Evolutionary conservation across 2,888 invertebrate genomes (phyloP).

Genomic region (Drosophila borealis): DNA sequence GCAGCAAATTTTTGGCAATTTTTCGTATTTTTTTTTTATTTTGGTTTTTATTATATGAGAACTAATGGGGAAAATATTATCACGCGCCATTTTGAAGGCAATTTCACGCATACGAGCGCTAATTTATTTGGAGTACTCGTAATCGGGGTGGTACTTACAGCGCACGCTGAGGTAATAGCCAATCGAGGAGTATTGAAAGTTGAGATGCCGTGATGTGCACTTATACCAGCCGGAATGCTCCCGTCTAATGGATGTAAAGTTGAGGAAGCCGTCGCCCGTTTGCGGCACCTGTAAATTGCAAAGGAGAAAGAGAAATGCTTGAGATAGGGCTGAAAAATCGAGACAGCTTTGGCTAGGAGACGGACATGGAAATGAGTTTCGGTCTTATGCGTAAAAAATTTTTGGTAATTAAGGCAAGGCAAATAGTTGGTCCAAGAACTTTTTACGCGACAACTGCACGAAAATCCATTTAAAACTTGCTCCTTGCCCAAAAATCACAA

Average conservation of each 20-base stretch:
- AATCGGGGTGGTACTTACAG: slow-evolving; percentile 88
- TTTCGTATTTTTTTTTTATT: slow-evolving; percentile 18
- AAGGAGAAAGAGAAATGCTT: not conserved
- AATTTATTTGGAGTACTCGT: slow-evolving; percentile 40
- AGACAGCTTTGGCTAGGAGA: slow-evolving; percentile 26
- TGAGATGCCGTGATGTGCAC: slow-evolving; percentile 93
- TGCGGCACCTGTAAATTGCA: slow-evolving; percentile 86
- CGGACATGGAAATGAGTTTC: slow-evolving; percentile 48
- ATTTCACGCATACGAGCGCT: slow-evolving; percentile 75
- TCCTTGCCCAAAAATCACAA: slow-evolving; percentile 69
- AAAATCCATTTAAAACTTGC: slow-evolving; percentile 80
- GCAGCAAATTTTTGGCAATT: slow-evolving; percentile 50
- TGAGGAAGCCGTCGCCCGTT: slow-evolving; percentile 92
- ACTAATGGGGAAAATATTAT: slow-evolving; percentile 80
- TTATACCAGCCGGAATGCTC: slow-evolving; percentile 97
- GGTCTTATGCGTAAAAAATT: slow-evolving; percentile 78
- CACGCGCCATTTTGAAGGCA: slow-evolving; percentile 74
- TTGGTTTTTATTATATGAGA: slow-evolving; percentile 51
- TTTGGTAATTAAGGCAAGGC: slow-evolving; percentile 77
- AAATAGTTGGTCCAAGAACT: slow-evolving; percentile 72
- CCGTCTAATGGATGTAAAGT: slow-evolving; percentile 91
- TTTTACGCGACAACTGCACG: slow-evolving; percentile 70
- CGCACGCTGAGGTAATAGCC: slow-evolving; percentile 95
- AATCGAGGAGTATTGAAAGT: slow-evolving; percentile 94
- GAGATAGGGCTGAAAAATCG: slow-evolving; percentile 16